Evolutionary conservation across 2,113 vertebrate species (phyloP), one percentile per base, ranked within the genome.

Genomic region (Rousettus leschenaultii): DNA sequence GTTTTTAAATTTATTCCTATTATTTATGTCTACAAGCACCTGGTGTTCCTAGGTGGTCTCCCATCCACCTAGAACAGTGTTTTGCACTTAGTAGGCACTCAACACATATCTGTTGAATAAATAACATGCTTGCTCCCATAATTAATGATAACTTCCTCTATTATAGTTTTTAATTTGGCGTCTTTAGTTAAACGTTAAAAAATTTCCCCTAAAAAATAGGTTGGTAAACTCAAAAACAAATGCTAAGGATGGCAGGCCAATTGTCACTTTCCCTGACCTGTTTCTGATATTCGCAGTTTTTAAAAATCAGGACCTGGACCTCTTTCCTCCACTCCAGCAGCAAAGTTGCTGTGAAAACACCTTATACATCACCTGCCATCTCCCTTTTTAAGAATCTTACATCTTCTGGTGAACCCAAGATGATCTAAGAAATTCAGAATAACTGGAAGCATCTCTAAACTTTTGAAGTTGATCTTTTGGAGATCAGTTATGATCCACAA

Each of bases 381-480:
- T 94, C n/a, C 26, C 35, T 45, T 91, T 89, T 94, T 63, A 86
- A 68, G 55, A 85, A 65, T 28, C 43, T 35, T 53, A 80, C 18
- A 28, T 80, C 48, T 83, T 68, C 63, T 87, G 38, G 71, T 85
- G 57, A 95, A 78, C 57, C 18, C 35, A 79, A 71, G 28, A 80
- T 55, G 35, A n/a, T 33, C 1, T 66, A 85, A 94, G 43, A 94
- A 74, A 86, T 87, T 93, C 55, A 66, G 15, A 92, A 40, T 86
- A 71, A 78, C 57, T 89, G 40, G 22, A 89, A 86, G n/a, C 16
- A 48, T 87, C 35, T 45, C 63, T 93, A 95, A 75, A 33, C 38
- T 93, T 93, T 43, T 85, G 24, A 96, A 87, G 55, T 21, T 80
- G 84, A 55, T 77, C 11, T 35, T 96, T 94, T 85, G 59, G 71